These are phyloP conservation scores for Sminthurides aquaticus DNA, from an alignment of 2,888 invertebrate genomes.

Conservation along the genomic window DNA sequence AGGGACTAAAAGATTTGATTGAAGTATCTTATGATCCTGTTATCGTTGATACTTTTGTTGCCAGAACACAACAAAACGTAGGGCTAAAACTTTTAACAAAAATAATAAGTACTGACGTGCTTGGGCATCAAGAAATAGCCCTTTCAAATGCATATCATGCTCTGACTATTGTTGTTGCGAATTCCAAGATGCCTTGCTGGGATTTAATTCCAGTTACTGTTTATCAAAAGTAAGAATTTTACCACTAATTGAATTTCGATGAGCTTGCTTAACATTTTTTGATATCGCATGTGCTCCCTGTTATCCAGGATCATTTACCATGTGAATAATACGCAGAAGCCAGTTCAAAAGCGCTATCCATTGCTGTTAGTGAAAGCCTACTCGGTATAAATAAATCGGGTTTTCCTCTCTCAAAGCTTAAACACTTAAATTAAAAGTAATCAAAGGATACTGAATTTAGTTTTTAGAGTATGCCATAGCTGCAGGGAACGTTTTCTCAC, in stretches of 20 bases:
- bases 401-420: too few species aligned
- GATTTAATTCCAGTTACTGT: slow-evolving; percentile 31
- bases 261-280: too few species aligned
- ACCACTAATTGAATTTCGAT: too few species aligned
- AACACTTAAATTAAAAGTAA: too few species aligned
- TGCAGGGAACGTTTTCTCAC: slow-evolving; percentile 44
- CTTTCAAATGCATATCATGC: slow-evolving; percentile 34
- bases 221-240: slow-evolving; percentile 36
- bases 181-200: slow-evolving; percentile 34
- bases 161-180: slow-evolving; percentile 33
- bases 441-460: too few species aligned
- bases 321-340: slow-evolving; percentile 29
- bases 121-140: slow-evolving; percentile 28
- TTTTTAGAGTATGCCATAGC: slow-evolving; percentile 36
- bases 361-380: not conserved
- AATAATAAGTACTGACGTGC: slow-evolving; percentile 45
- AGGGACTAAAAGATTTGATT: slow-evolving; percentile 46
- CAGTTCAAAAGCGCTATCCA: slow-evolving; percentile 27
- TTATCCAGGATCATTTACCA: slow-evolving; percentile 34
- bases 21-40: slow-evolving; percentile 48
- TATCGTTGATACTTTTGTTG: slow-evolving; percentile 50
- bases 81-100: slow-evolving; percentile 48
- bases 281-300: too few species aligned
- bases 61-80: slow-evolving; percentile 25
- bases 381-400: too few species aligned